Evolutionary conservation across 2,888 invertebrate genomes (phyloP), one percentile per base, ranked within the genome.

Genomic region (Agrypnus murinus): DNA sequence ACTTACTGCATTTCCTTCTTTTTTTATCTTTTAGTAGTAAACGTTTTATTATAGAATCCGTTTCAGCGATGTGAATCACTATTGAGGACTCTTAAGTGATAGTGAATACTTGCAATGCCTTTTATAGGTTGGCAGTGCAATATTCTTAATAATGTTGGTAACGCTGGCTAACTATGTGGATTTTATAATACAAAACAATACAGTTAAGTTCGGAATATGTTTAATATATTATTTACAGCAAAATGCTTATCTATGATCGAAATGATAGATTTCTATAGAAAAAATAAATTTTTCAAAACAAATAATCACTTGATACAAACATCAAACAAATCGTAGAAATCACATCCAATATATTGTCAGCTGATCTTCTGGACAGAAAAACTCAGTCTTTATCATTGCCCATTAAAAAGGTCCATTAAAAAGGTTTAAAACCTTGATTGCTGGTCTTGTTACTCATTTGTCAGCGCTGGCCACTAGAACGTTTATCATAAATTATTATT

Each of bases 1-100:
- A 40, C 38, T 9, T 38, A 50, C 46, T 59, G 66, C 65, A 65
- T 36, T 66, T 66, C 66, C 66, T 66, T 46, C 45, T 55, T 46
- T 7, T 17, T 55, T 58, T 66, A 46, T 66, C 36, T 12, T 17
- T 32, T 40, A 38, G 25, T 48, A 59, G 0, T 48, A 32, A 17
- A 43, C 17, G 19, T 7, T 32, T 31, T 50, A n/a, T n/a, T n/a
- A n/a, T 17, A 50, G 50, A 19, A 46, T 15, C 19, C 17, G 25
- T 32, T 9, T 10, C n/a, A 31, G 5, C 50, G 50, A 12, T 12
- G 50, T 50, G 50, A 50, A 50, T 31, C 50, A 50, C 32, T 1
- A 25, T 25, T 3, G 10, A 19, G 19, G n/a, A n/a, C n/a, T n/a
- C n/a, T n/a, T n/a, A n/a, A n/a, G n/a, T n/a, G n/a, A n/a, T n/a